phyloP scores from a whole-genome alignment of 2,888 invertebrate genomes.

The Cheilosia vulpina region DNA sequence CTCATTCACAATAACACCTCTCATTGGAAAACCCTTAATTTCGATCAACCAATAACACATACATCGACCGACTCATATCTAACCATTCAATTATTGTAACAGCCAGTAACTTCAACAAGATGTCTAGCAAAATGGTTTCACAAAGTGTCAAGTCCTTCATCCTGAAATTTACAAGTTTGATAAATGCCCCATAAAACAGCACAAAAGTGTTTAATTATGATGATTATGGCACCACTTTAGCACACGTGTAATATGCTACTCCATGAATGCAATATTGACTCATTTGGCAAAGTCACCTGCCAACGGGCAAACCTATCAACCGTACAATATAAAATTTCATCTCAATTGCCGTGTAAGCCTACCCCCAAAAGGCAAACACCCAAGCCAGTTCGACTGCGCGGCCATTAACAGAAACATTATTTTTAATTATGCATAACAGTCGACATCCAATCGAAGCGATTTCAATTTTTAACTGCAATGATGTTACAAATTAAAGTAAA shows the following conservation, averaged over 20 bases:
- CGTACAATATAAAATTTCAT: slow-evolving; percentile 1
- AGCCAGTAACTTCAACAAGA: too few species aligned
- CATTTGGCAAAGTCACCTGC: slow-evolving; percentile 51
- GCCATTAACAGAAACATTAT: slow-evolving; percentile 73
- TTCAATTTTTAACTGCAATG: slow-evolving; percentile 67
- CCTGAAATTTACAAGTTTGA: too few species aligned
- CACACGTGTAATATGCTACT: slow-evolving; percentile 40
- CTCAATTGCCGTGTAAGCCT: not conserved
- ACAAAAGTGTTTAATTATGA: too few species aligned
- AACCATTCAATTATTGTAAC: too few species aligned
- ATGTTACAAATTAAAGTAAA: slow-evolving; percentile 65
- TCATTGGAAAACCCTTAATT: too few species aligned
- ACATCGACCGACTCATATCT: too few species aligned
- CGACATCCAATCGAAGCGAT: slow-evolving; percentile 64
- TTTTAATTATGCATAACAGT: slow-evolving; percentile 65
- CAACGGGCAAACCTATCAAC: slow-evolving; percentile 18
- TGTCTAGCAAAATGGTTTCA: too few species aligned
- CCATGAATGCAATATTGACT: slow-evolving; percentile 44
- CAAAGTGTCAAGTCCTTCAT: too few species aligned
- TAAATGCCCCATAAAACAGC: too few species aligned
- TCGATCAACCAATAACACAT: too few species aligned
- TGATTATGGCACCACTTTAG: slow-evolving; percentile 36
- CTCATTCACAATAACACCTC: too few species aligned
- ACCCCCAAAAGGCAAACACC: slow-evolving; percentile 21
- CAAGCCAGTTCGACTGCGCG: slow-evolving; percentile 40